Evolutionary conservation across 2,113 vertebrate genomes (phyloP).

Genomic region (Okapia johnstoni): DNA sequence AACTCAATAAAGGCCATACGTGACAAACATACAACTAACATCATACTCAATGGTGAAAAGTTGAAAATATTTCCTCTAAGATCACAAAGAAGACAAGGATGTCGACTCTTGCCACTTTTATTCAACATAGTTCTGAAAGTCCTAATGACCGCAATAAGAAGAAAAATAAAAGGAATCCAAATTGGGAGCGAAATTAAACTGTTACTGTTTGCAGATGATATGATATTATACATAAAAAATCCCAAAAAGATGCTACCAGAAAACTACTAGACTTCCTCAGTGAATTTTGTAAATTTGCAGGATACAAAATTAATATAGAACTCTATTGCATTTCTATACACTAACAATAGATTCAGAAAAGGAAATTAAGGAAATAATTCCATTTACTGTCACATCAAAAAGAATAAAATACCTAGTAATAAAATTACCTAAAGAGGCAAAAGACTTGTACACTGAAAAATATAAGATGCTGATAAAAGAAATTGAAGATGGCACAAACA

Average conservation of each 20-base stretch:
- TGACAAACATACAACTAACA: neutral
- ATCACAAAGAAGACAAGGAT: neutral
- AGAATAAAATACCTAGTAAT: neutral
- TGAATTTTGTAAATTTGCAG: neutral
- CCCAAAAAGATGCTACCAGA: neutral
- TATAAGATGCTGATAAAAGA: neutral
- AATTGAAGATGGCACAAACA: neutral
- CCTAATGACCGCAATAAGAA: neutral
- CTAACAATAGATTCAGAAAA: neutral
- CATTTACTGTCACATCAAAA: neutral
- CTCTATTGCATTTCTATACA: neutral
- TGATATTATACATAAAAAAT: neutral
- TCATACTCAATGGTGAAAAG: neutral
- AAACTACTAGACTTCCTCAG: neutral
- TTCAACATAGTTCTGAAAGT: neutral
- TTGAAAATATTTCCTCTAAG: neutral
- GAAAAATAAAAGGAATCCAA: neutral
- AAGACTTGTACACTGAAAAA: neutral
- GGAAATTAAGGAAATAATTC: neutral
- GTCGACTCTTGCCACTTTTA: neutral
- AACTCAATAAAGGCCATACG: neutral
- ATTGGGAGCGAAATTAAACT: neutral
- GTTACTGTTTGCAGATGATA: neutral
- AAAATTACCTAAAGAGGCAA: neutral
- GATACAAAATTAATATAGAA: neutral